phyloP scores from a whole-genome alignment of 1,140 invertebrate genomes.

The Trachymyrmex septentrionalis region DNA sequence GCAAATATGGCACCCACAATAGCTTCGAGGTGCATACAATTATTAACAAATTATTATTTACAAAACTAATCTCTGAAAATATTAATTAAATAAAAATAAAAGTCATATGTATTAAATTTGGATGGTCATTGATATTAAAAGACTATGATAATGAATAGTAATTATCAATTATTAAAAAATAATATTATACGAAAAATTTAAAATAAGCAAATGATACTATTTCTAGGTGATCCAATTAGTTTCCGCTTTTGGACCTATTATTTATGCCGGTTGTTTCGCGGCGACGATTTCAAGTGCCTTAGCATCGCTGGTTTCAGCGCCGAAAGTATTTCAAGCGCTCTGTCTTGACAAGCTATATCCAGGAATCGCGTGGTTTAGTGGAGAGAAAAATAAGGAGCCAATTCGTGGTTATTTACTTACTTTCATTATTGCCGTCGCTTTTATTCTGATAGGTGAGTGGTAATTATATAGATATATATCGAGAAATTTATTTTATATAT shows the following conservation, averaged over 20 bases:
- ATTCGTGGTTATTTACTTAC: conserved; percentile 96
- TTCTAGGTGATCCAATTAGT: conserved; percentile 96
- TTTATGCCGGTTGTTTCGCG: conserved; percentile 98
- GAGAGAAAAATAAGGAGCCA: conserved; percentile 97
- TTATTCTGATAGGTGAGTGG: conserved; percentile 94
- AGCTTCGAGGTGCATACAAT: conserved; percentile 90
- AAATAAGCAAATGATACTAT: conserved; percentile 16
- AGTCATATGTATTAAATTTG: neutral
- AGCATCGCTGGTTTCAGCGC: conserved; percentile 97
- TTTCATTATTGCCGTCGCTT: conserved; percentile 95
- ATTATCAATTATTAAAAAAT: neutral
- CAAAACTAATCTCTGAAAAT: neutral
- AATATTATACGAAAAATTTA: neutral
- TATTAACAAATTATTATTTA: neutral
- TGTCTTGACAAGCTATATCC: conserved; percentile 99
- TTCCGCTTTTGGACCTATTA: conserved; percentile 95
- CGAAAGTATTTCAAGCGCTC: conserved; percentile 97
- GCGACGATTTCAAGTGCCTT: conserved; percentile 98
- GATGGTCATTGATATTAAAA: neutral
- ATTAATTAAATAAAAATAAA: conserved; percentile 11
- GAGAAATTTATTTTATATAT: neutral
- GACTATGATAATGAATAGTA: neutral
- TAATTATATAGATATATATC: neutral
- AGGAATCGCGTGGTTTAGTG: conserved; percentile 96
- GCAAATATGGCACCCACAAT: conserved; percentile 93